Percentiles rank a stretch among this genome's conserved stretches.
phyloP scores from a whole-genome alignment of 2,113 vertebrate genomes.

The Ellobius talpinus region DNA sequence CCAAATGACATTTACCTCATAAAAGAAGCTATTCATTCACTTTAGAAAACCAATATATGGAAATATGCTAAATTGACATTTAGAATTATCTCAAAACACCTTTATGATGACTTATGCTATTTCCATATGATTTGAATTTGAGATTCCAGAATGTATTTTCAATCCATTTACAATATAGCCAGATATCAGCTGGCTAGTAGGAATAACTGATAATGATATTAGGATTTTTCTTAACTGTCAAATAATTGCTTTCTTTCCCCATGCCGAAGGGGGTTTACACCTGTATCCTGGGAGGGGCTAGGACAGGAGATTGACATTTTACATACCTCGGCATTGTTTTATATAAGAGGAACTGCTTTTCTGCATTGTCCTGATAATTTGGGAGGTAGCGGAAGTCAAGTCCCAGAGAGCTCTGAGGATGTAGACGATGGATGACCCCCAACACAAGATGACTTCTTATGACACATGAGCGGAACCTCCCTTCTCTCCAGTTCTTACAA shows the following conservation, averaged over 20 bases:
- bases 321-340: constrained; percentile 67
- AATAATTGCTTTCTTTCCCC: constrained; percentile 84
- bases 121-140: constrained; percentile 85
- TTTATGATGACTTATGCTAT: constrained; percentile 83
- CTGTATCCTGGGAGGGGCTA: constrained; percentile 54
- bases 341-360: constrained; percentile 55
- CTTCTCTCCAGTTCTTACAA: background rate
- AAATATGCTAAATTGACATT: constrained; percentile 89
- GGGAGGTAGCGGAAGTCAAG: constrained; percentile 57
- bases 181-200: constrained; percentile 77
- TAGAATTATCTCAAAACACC: constrained; percentile 86
- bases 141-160: constrained; percentile 81
- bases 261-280: constrained; percentile 81
- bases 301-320: constrained; percentile 79
- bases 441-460: background rate
- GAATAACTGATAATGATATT: constrained; percentile 82
- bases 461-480: background rate
- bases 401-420: background rate
- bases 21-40: constrained; percentile 84
- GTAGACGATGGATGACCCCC: background rate
- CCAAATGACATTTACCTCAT: constrained; percentile 85
- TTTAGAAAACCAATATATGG: constrained; percentile 84
- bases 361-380: constrained; percentile 70
- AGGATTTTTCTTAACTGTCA: constrained; percentile 80
- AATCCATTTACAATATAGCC: constrained; percentile 84